These are phyloP conservation scores for Heptranchias perlo DNA, from an alignment of 2,113 vertebrate genomes.

Conservation along the genomic window DNA sequence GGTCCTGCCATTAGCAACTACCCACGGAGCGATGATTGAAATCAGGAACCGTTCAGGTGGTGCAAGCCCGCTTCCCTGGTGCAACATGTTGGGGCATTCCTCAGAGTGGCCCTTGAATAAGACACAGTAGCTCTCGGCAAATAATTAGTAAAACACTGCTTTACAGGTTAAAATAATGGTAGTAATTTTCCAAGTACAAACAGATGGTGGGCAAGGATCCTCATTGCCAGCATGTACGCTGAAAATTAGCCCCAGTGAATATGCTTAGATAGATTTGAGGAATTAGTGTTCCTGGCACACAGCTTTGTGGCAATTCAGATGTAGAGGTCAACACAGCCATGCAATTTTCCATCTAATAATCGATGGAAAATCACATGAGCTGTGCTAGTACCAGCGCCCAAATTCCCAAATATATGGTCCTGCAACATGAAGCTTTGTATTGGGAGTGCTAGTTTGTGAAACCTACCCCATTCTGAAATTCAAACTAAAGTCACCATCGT, in stretches of 20 bases:
- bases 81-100: background rate
- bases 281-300: background rate
- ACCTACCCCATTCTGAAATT: background rate
- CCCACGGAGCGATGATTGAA: background rate
- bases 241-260: background rate
- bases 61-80: background rate
- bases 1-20: background rate
- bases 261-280: background rate
- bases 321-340: background rate
- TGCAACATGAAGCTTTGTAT: no score
- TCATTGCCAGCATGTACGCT: background rate
- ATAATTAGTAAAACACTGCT: background rate
- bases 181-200: background rate
- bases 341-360: background rate
- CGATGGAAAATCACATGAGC: background rate
- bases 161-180: background rate
- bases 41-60: background rate
- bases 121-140: background rate
- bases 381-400: no score
- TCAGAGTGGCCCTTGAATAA: background rate
- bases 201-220: background rate
- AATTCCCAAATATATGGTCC: background rate
- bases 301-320: background rate
- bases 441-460: no score
- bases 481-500: background rate